Evolutionary conservation across 2,888 invertebrate genomes (phyloP).

Genomic region (Linhomoeus sp.): DNA sequence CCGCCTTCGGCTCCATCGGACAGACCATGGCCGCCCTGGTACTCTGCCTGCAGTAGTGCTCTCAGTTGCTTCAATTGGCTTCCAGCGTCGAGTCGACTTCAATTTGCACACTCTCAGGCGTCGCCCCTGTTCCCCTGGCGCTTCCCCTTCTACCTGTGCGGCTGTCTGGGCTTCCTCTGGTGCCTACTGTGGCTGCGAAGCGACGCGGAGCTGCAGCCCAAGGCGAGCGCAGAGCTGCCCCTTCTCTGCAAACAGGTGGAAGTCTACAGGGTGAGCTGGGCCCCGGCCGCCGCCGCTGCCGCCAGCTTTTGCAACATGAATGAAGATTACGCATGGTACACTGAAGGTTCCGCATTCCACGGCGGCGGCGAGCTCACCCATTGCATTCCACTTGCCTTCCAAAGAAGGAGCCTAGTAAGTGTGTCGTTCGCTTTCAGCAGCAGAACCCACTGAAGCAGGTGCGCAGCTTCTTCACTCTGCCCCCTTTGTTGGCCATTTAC

Average conservation of each 20-base stretch:
- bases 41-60: conserved; percentile 17
- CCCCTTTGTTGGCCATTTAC: conserved; percentile 52
- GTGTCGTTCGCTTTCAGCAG: too few relatives aligned
- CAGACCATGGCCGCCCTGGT: conserved; percentile 52
- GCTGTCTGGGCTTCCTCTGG: conserved; percentile 1
- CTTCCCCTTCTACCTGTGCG: neutral
- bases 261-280: too few relatives aligned
- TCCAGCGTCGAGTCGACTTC: too few relatives aligned
- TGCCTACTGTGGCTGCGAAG: neutral
- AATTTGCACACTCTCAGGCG: neutral
- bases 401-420: too few relatives aligned
- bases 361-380: too few relatives aligned
- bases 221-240: too few relatives aligned
- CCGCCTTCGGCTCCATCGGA: conserved; percentile 51
- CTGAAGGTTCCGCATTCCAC: too few relatives aligned
- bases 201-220: neutral
- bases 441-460: conserved; percentile 29
- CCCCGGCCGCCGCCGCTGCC: too few relatives aligned
- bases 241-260: conserved; percentile 3
- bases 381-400: neutral
- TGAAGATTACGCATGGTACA: too few relatives aligned
- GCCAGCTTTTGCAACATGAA: too few relatives aligned
- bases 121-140: conserved; percentile 1
- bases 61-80: too few relatives aligned
- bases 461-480: conserved; percentile 45